Percentiles rank a stretch among this genome's conserved stretches.
phyloP scores from a whole-genome alignment of 2,888 invertebrate species.

The Cantharis lateralis region DNA sequence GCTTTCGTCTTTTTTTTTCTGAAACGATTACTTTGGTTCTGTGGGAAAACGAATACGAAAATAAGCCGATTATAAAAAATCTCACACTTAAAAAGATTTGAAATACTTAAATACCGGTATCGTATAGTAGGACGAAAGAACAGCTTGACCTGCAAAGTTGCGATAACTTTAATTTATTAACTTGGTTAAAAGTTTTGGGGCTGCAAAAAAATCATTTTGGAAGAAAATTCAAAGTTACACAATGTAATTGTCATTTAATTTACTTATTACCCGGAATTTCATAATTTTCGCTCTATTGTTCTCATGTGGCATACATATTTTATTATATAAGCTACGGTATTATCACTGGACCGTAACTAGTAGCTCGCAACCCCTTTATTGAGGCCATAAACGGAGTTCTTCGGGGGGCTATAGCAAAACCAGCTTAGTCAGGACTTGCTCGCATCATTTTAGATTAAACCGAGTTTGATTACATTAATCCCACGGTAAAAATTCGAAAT shows the following conservation, averaged over 20 bases:
- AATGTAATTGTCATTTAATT: conserved; percentile 25
- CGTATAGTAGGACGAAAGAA: conserved; percentile 8
- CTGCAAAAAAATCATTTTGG: neutral
- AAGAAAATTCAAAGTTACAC: neutral
- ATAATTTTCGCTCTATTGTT: conserved; percentile 25
- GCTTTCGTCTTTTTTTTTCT: conserved; percentile 6
- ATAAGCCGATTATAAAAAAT: conserved; percentile 22
- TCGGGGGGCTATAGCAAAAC: conserved; percentile 34
- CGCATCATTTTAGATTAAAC: conserved; percentile 34
- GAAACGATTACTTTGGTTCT: conserved; percentile 4
- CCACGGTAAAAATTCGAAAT: conserved; percentile 29
- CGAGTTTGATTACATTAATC: conserved; percentile 36
- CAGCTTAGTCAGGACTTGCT: conserved; percentile 31
- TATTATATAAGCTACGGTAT: conserved; percentile 33
- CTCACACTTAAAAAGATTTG: conserved; percentile 15
- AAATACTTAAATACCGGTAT: conserved; percentile 11
- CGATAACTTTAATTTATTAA: conserved; percentile 6
- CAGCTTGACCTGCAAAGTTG: conserved; percentile 21
- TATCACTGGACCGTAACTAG: conserved; percentile 32
- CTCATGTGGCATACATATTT: conserved; percentile 36
- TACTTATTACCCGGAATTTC: conserved; percentile 22
- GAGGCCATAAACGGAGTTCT: conserved; percentile 38
- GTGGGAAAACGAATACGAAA: conserved; percentile 9
- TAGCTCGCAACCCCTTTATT: conserved; percentile 32
- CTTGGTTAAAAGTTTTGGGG: neutral